Evolutionary conservation across 1,140 invertebrate genomes (phyloP).

Genomic region (Sinella curviseta): DNA sequence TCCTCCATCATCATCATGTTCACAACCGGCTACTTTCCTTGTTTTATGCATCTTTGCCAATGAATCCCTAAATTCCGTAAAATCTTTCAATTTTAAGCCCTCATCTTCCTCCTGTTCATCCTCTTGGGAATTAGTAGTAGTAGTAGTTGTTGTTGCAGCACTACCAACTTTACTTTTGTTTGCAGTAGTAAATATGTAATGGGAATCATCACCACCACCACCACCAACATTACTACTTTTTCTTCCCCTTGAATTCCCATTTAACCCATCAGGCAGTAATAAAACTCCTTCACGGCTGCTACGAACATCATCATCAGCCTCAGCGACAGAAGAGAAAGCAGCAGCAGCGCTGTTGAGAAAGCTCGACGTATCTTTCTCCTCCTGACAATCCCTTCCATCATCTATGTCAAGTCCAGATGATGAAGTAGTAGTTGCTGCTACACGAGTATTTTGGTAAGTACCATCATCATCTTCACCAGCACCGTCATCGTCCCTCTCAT

Average conservation of each 20-base stretch:
- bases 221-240: background rate
- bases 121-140: background rate
- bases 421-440: background rate
- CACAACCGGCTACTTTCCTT: background rate
- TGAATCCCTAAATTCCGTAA: constrained; percentile 11
- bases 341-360: no score
- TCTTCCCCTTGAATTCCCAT: no score
- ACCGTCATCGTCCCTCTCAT: background rate
- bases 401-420: background rate
- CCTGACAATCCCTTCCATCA: background rate
- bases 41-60: background rate
- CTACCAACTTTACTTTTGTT: background rate
- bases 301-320: background rate
- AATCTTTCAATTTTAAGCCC: background rate
- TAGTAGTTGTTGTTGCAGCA: background rate
- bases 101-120: background rate
- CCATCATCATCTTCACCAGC: background rate
- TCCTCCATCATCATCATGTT: background rate
- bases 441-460: background rate
- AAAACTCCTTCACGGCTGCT: background rate
- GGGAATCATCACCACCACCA: no score
- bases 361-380: background rate
- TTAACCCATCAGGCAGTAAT: background rate
- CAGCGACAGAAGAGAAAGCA: background rate
- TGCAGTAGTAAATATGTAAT: no score